Conservation (phyloP, 2,888 invertebrate species). For the Scaptodrosophila latifasciaeformis region DNA sequence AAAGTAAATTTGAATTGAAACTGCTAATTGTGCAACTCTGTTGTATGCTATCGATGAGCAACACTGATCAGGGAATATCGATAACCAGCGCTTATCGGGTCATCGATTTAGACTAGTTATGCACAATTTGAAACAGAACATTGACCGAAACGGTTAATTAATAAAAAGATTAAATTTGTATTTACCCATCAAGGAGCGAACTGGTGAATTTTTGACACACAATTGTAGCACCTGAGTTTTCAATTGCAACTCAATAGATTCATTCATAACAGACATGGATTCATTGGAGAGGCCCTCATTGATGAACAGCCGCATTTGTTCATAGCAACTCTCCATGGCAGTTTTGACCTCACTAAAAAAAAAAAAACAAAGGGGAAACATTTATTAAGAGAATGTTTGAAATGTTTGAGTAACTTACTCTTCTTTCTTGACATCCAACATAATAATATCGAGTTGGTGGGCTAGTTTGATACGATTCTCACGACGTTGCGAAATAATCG, state of each 20-base stretch:
- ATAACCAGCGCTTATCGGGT: too few species aligned
- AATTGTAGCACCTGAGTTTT: slow-evolving; percentile 70
- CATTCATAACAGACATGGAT: slow-evolving; percentile 50
- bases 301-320: slow-evolving; percentile 71
- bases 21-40: too few species aligned
- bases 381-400: not conserved
- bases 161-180: not conserved
- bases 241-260: slow-evolving; percentile 57
- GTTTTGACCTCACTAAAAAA: slow-evolving; percentile 54
- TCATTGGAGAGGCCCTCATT: slow-evolving; percentile 62
- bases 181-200: slow-evolving; percentile 71
- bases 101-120: too few species aligned
- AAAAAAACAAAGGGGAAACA: not conserved
- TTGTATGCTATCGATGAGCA: too few species aligned
- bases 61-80: too few species aligned
- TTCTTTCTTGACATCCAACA: slow-evolving; percentile 65
- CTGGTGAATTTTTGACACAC: slow-evolving; percentile 64
- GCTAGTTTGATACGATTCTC: slow-evolving; percentile 68
- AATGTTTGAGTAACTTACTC: slow-evolving; percentile 56
- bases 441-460: slow-evolving; percentile 69
- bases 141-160: too few species aligned
- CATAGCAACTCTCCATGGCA: slow-evolving; percentile 66
- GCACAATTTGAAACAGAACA: too few species aligned
- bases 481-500: slow-evolving; percentile 72
- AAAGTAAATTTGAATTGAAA: not conserved